Conservation (phyloP, 2,113 vertebrate genomes). For the Rallus limicola region DNA sequence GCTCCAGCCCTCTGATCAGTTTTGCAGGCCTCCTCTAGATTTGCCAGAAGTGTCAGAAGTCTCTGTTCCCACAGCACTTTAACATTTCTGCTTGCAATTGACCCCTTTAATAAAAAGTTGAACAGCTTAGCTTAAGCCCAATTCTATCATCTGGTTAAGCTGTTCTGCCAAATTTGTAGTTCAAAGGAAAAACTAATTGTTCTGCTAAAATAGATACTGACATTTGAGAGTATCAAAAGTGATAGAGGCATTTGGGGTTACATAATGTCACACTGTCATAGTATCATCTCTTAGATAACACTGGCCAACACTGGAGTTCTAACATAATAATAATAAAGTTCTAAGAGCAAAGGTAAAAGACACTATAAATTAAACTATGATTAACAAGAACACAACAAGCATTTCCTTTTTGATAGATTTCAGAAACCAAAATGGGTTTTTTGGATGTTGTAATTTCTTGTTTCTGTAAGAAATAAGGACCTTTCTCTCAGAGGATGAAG, state of each 20-base stretch:
- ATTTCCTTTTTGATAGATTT: neutral
- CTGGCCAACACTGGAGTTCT: neutral
- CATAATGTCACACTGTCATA: neutral
- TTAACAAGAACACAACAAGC: neutral
- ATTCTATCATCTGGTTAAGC: neutral
- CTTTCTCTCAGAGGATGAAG: neutral
- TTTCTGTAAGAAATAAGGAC: neutral
- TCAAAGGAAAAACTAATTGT: neutral
- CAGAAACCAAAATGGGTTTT: neutral
- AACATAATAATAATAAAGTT: neutral
- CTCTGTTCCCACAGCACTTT: neutral
- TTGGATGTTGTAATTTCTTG: neutral
- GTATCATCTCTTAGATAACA: neutral
- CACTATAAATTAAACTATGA: neutral
- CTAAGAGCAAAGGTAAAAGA: neutral
- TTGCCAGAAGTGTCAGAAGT: neutral
- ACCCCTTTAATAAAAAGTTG: neutral
- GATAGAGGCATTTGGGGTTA: neutral
- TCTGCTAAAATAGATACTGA: neutral
- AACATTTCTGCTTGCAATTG: neutral
- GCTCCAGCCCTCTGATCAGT: neutral
- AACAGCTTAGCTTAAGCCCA: neutral
- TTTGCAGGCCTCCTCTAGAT: neutral
- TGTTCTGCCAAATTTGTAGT: neutral
- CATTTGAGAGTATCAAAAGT: neutral